Evolutionary conservation across 2,797 vertebrate species (phyloP), one percentile per base, ranked within the genome.

Genomic region (Arnoldichthys spilopterus): DNA sequence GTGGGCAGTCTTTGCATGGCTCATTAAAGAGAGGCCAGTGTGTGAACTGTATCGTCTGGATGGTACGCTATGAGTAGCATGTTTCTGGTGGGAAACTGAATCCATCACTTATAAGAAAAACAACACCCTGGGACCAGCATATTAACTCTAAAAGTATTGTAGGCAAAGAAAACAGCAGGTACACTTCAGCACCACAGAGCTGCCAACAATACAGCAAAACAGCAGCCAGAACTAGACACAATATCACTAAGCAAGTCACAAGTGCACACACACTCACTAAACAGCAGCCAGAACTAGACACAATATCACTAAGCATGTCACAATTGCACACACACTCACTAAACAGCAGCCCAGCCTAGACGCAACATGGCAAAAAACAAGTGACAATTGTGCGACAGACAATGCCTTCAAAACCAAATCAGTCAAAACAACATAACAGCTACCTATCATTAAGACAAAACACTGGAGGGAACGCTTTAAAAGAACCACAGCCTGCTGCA

Each of bases 401-500:
- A 78, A 58, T 51, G 40, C 37, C 70, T 74, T 71, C 62, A 62
- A 67, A 69, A 56, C 74, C 37, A 59, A 43, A 78, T 66, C 61
- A 82, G 77, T 83, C 85, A 83, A 81, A 82, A 85, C 82, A 83
- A 82, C 59, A 82, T 49, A 77, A 58, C 79, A 72, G 76, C 77
- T 74, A 79, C 74, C 62, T 83, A 80, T 79, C 76, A 79, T 54
- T 75, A 68, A 69, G 73, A 72, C 68, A 78, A 80, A 86, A 78
- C 74, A 74, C 77, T 26, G 26, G n/a, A 64, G 69, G 76, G 34
- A 63, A 77, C 68, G 64, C 76, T 74, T 68, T 40, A 51, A 62
- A 76, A 80, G 69, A 72, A 76, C 70, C 64, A 12, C 70, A 47
- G 76, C 37, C 74, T 69, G 66, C 76, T 63, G 59, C 43, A 62